Base-by-base conservation (phyloP, 1,140 invertebrate genomes). In the Penaeus japonicus region DNA sequence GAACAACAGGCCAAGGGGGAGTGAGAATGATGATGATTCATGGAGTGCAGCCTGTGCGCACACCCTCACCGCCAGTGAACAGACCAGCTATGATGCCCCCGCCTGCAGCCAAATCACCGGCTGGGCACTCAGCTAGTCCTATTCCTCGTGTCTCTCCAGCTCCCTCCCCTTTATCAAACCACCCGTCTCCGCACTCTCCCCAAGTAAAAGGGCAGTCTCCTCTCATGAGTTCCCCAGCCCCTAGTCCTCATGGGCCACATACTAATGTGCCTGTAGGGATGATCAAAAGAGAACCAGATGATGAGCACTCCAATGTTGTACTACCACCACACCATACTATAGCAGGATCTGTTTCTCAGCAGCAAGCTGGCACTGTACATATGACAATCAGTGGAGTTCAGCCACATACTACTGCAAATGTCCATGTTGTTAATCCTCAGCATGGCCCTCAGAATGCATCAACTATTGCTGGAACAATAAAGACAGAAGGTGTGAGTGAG, bases 321-420 rank as follows among this genome's bases (percentile, higher is more conserved):
- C 47, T n/a, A 90, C 80, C 32, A 65, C 77, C 78, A 5, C 88
- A 85, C 18, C 59, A 53, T 53, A 57, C 53, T 80, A n/a, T 32
- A 24, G 30, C 57, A 32, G 62, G 39, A 78, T 32, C 83, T 73
- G 22, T 35, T 54, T 73, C 54, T 4, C 47, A 47, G 62, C 89
- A 85, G n/a, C 27, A 65, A 12, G 22, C 80, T n/a, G 47, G 30
- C 22, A 55, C 78, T 24, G 65, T 65, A 91, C 95, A 91, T 96
- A 96, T 91, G 96, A 97, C 90, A 96, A 96, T 1, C 96, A 97
- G 92, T 98, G 62, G 85, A n/a, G 53, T 47, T 24, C 24, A 27
- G n/a, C 30, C 73, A 88, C 70, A 88, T 18, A 35, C 53, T 32
- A 57, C 84, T 17, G 30, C 87, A 55, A 80, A 88, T 20, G 30